Evolutionary conservation across 1,140 invertebrate genomes (phyloP), one percentile per base, ranked within the genome.

Genomic region (Oedothorax gibbosus): DNA sequence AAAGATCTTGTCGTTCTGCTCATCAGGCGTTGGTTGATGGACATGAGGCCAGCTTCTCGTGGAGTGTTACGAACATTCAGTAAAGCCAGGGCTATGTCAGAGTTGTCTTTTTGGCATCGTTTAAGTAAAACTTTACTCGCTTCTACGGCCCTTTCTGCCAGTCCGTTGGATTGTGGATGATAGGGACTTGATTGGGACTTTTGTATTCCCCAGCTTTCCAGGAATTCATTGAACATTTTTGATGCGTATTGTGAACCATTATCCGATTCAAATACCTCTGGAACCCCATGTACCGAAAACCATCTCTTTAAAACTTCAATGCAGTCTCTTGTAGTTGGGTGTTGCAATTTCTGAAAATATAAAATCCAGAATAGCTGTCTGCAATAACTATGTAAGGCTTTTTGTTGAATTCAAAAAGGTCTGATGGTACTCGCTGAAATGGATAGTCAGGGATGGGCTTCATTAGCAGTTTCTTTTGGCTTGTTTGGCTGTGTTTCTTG

Each of bases 71-170:
- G 66, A 12, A 18, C 12, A 21, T 69, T 69, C 11, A 69, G 66
- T 18, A 69, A 49, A 12, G 8, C 66, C 20, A 69, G 21, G 12
- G n/a, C 11, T 20, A 20, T 20, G 20, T 69, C 35, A 21, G 14
- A 14, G n/a, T 69, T 18, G 21, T 21, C 20, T 69, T 20, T 12
- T 69, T 12, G 12, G 21, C 66, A 69, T 18, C 66, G 14, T 14
- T 69, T 69, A n/a, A 49, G n/a, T 15, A 69, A 14, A 18, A 21
- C 4, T 69, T 69, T 69, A 21, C 2, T 3, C 11, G 35, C 35
- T 69, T 69, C 15, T n/a, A 69, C 66, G 1, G n/a, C n/a, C 15
- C 71, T 50, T 73, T 73, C 71, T 15, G 71, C 71, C 20, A 73
- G 20, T 14, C 71, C 49, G 51, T 73, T 73, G 14, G 71, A 73